Conservation (phyloP, 2,797 vertebrate species). For the Danio aesculapii region DNA sequence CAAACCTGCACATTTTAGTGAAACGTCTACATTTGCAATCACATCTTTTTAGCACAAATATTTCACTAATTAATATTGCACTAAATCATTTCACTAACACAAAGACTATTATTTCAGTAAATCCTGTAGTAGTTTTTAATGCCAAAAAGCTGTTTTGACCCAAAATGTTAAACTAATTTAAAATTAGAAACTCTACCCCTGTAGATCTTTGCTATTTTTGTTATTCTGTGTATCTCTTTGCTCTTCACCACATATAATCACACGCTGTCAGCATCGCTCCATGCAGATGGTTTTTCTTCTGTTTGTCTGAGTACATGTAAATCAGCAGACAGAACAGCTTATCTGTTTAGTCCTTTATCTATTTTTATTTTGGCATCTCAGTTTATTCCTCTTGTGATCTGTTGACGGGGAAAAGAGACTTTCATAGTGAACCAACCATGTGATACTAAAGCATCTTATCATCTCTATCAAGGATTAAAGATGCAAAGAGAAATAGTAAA, state of each 20-base stretch:
- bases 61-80: too few species aligned
- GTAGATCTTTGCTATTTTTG: not conserved
- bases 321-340: not conserved
- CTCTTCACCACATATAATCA: not conserved
- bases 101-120: too few species aligned
- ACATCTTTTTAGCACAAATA: too few species aligned
- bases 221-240: not conserved
- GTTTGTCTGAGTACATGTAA: not conserved
- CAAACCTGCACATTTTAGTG: too few species aligned
- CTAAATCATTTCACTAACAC: too few species aligned
- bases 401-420: not conserved
- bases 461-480: slow-evolving; percentile 26
- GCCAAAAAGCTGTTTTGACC: too few species aligned
- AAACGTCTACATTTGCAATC: too few species aligned
- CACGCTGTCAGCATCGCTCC: not conserved
- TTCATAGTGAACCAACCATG: slow-evolving; percentile 6
- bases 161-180: not conserved
- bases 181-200: too few species aligned
- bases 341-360: slow-evolving; percentile 26
- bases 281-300: too few species aligned
- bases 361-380: slow-evolving; percentile 19
- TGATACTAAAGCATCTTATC: slow-evolving; percentile 30
- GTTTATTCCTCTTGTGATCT: not conserved
- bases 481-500: slow-evolving; percentile 3
- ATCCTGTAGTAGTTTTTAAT: too few species aligned